phyloP scores from a whole-genome alignment of 1,140 invertebrate species.

The Pseudoatta argentina region DNA sequence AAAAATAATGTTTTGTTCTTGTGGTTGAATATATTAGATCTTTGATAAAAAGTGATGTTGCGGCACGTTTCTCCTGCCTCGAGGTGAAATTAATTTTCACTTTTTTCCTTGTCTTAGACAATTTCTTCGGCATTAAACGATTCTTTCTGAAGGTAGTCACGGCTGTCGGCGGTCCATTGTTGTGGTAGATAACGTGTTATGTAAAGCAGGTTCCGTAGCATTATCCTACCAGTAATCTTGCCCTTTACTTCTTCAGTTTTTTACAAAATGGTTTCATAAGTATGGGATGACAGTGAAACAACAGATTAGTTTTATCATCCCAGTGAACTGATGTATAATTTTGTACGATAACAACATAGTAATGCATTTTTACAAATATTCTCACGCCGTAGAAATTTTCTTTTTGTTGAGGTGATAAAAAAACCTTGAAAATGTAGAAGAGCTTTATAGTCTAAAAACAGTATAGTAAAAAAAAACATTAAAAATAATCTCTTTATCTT shows the following conservation, averaged over 20 bases:
- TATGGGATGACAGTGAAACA: slow-evolving; percentile 76
- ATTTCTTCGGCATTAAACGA: slow-evolving; percentile 79
- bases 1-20: not conserved
- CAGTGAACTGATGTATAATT: not conserved
- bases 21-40: not conserved
- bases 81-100: slow-evolving; percentile 49
- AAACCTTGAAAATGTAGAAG: not conserved
- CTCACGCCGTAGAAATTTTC: not conserved
- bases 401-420: not conserved
- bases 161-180: slow-evolving; percentile 72
- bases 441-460: not conserved
- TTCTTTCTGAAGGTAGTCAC: slow-evolving; percentile 71
- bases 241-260: slow-evolving; percentile 55
- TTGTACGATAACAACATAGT: not conserved
- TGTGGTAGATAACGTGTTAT: slow-evolving; percentile 77
- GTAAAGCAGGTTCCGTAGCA: slow-evolving; percentile 72
- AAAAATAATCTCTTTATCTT: no score
- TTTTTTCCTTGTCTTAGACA: slow-evolving; percentile 58
- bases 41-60: not conserved
- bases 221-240: slow-evolving; percentile 55
- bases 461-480: no score
- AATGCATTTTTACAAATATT: not conserved
- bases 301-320: slow-evolving; percentile 44
- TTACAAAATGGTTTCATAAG: slow-evolving; percentile 61
- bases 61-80: slow-evolving; percentile 22